Evolutionary conservation across 2,113 vertebrate species (phyloP).

Genomic region (Corythornis cristatus): DNA sequence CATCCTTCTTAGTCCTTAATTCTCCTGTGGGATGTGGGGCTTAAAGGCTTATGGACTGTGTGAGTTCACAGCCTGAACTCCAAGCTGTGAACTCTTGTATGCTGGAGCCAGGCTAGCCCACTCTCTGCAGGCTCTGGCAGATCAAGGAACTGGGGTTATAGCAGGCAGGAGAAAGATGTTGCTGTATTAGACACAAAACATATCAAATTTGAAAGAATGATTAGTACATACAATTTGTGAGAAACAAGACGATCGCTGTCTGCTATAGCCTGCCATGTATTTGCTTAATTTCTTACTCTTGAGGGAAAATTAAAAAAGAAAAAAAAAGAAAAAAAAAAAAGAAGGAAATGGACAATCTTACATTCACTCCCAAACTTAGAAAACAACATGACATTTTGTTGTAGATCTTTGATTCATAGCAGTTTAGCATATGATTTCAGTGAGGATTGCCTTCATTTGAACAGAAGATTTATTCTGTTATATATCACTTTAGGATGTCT

Average conservation of each 20-base stretch:
- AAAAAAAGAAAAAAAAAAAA: not conserved
- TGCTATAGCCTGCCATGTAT: not conserved
- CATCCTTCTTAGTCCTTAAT: slow-evolving; percentile 12
- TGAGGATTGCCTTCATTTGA: not conserved
- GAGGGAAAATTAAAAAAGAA: not conserved
- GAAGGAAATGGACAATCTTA: not conserved
- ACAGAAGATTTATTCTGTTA: not conserved
- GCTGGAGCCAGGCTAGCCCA: not conserved
- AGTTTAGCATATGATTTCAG: slow-evolving; percentile 1
- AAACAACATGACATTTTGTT: not conserved
- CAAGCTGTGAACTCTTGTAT: not conserved
- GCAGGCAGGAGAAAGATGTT: not conserved
- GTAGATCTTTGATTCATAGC: slow-evolving; percentile 14
- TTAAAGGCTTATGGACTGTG: slow-evolving; percentile 32
- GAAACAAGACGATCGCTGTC: not conserved
- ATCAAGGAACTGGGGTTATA: not conserved
- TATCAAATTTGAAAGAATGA: not conserved
- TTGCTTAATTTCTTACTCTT: not conserved
- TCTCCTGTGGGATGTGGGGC: not conserved
- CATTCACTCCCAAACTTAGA: not conserved
- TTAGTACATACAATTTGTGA: not conserved
- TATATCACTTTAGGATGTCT: slow-evolving; percentile 21
- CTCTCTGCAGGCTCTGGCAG: not conserved
- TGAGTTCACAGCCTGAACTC: not conserved
- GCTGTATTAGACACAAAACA: not conserved